Base-by-base conservation (phyloP, 1,140 invertebrate species). In the Cephus cinctus region DNA sequence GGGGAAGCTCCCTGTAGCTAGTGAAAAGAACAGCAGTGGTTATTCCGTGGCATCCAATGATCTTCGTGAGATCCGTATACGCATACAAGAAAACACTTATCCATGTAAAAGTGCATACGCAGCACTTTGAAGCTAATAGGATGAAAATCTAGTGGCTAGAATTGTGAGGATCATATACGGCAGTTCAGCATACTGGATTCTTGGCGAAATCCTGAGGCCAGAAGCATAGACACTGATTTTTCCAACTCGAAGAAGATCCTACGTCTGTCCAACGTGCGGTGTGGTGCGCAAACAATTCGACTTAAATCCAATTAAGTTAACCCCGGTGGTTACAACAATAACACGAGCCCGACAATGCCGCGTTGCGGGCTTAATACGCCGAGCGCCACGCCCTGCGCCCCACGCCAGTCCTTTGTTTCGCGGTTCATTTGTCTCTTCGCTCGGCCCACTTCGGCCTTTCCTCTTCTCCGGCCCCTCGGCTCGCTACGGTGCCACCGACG, bases 281-380 rank as follows among this genome's bases (percentile, higher is more conserved):
- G 25, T 51, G 52, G 39, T 50, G 52, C 47, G 55, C 59, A 60
- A 71, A 69, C 58, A 67, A 65, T 69, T 68, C 63, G 59, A 63
- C 58, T 72, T 64, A 65, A 76, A 72, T 72, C 67, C 65, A 74
- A 73, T 74, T 71, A 73, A 72, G 56, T 69, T 64, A 59, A 72
- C 56, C 59, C 63, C 51, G 53, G 56, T 56, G 59, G 54, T 70
- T 56, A 62, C 47, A 63, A 69, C 63, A 71, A 69, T 69, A 67
- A 67, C 59, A 63, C 58, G 55, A 43, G 42, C 58, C 53, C 61
- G 60, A 70, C 60, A 68, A 71, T 69, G 64, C 57, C 54, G 57
- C 48, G 47, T 57, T 56, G 56, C 55, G 64, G 59, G 61, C 62
- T 67, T 71, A 70, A 73, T 70, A 72, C 66, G 50, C 59, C 55